Conservation (phyloP, 2,797 vertebrate genomes). For the Megalops cyprinoides region DNA sequence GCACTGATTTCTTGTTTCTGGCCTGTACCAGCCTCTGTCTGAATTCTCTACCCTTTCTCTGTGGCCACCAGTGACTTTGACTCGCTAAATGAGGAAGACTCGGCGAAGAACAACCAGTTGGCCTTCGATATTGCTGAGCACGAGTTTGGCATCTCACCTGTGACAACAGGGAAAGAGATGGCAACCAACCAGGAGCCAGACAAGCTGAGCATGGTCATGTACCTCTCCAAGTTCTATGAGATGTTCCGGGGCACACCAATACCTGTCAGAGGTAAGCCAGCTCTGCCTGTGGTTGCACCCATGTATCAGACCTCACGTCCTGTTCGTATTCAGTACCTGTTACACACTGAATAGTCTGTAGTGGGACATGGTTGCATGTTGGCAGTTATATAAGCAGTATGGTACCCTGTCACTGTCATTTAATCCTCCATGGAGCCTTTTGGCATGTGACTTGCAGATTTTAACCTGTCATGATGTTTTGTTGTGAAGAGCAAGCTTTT, state of each 20-base stretch:
- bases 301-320: neutral
- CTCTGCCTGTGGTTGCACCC: neutral
- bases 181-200: slow-evolving; percentile 79
- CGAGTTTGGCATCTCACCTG: slow-evolving; percentile 88
- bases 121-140: slow-evolving; percentile 88
- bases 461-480: neutral
- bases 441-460: neutral
- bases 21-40: too few relatives aligned
- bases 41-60: neutral
- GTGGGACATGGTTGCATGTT: too few relatives aligned
- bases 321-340: neutral
- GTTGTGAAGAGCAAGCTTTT: neutral
- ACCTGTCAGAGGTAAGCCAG: slow-evolving; percentile 73
- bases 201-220: slow-evolving; percentile 94
- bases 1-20: neutral
- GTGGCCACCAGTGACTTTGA: slow-evolving; percentile 82
- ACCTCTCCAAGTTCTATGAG: slow-evolving; percentile 94
- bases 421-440: neutral
- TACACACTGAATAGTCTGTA: neutral
- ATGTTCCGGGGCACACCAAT: slow-evolving; percentile 81
- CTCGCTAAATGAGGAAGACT: slow-evolving; percentile 81
- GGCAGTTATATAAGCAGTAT: neutral
- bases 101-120: slow-evolving; percentile 88
- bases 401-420: neutral
- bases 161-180: slow-evolving; percentile 90